Evolutionary conservation across 2,888 invertebrate species (phyloP), one percentile per base, ranked within the genome.

Genomic region (Choreutis nemorana): DNA sequence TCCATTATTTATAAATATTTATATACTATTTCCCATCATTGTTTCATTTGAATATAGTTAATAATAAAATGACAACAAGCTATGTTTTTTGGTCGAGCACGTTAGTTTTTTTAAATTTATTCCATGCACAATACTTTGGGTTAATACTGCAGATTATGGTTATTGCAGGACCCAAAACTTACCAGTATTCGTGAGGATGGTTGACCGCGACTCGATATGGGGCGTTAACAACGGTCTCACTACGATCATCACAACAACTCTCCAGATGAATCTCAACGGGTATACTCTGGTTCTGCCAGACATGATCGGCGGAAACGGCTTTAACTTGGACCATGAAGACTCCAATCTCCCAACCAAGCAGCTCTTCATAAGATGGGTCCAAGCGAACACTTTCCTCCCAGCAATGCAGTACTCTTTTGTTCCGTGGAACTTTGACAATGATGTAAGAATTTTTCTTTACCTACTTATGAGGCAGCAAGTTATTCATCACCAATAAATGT

Each of bases 261-360:
- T 90, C 8, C 85, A 86, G 47, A 78, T 83, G 75, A 83, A 72
- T 45, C 61, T 86, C 26, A 73, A 83, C 32, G 89, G 89, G 1
- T 89, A 88, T 59, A 84, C 88, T 0, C 81, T 85, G 44, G 87
- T 91, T 3, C 61, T 93, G 8, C 91, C 92, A 0, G 92, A 92
- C 52, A 90, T 91, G 87, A 85, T 88, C 26, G 88, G 87, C 1
- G 87, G 87, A 1, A 87, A 86, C 40, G 85, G 83, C 0, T 85
- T 73, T 46, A 72, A 79, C n/a, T 34, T 75, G 29, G 60, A 60
- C 37, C 63, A 77, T 31, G 65, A 59, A n/a, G 64, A 66, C 21
- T 58, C 73, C 0, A 81, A 75, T 11, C 51, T 66, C 1, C 78
- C 84, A 0, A 81, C 80, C 1, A 83, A 83, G 34, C 87, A 89